These are phyloP conservation scores for Drosophila sordidula DNA, from an alignment of 2,888 invertebrate species.

Conservation along the genomic window DNA sequence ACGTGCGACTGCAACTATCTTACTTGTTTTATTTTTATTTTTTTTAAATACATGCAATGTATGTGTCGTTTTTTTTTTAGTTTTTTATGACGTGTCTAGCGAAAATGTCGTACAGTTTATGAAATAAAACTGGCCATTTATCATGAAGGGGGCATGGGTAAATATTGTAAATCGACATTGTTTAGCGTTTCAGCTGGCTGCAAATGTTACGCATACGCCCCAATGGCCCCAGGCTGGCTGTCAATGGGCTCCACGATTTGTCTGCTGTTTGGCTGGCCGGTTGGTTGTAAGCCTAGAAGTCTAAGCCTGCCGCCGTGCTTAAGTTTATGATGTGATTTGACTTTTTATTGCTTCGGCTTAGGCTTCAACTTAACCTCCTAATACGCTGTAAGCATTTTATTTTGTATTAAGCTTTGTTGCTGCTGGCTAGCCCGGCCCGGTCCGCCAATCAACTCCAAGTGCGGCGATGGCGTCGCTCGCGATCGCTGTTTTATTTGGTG, in stretches of 20 bases:
- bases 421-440: constrained; percentile 5
- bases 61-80: constrained; percentile 17
- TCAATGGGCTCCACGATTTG: constrained; percentile 38
- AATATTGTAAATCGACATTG: constrained; percentile 67
- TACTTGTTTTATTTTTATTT: constrained; percentile 1
- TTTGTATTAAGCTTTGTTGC: constrained; percentile 20
- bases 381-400: constrained; percentile 49
- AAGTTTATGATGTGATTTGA: constrained; percentile 67
- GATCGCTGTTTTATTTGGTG: constrained; percentile 47
- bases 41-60: constrained; percentile 29
- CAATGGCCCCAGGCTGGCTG: constrained; percentile 66
- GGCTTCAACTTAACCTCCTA: constrained; percentile 65
- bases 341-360: constrained; percentile 66
- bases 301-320: constrained; percentile 33
- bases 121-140: constrained; percentile 79
- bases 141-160: constrained; percentile 61
- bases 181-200: constrained; percentile 42
- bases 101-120: constrained; percentile 79
- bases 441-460: constrained; percentile 58
- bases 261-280: constrained; percentile 2
- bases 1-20: too few relatives aligned
- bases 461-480: constrained; percentile 56
- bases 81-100: constrained; percentile 56
- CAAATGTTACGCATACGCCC: constrained; percentile 78
- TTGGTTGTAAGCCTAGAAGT: constrained; percentile 34